These are phyloP conservation scores for Bungarus multicinctus DNA, from an alignment of 2,113 vertebrate genomes.

Conservation along the genomic window DNA sequence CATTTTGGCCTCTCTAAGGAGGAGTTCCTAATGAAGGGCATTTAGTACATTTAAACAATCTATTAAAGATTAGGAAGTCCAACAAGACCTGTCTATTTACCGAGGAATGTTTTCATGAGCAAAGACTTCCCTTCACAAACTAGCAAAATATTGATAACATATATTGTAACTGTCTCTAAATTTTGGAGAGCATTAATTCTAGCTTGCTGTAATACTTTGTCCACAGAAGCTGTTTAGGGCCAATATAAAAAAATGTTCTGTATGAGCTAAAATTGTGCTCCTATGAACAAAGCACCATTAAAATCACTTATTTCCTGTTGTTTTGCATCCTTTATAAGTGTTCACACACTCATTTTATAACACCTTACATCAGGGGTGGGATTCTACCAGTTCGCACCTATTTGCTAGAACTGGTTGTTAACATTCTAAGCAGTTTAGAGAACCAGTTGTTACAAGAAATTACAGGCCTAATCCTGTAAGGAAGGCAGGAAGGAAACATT, in stretches of 20 bases:
- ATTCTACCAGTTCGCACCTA: too few species aligned
- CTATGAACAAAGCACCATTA: background rate
- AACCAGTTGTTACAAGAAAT: too few species aligned
- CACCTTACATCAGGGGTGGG: too few species aligned
- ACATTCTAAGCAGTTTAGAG: too few species aligned
- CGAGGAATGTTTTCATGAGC: background rate
- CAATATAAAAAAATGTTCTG: background rate
- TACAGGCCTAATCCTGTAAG: too few species aligned
- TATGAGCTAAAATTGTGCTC: background rate
- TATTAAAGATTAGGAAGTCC: background rate
- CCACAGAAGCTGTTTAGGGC: background rate
- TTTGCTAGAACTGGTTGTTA: too few species aligned
- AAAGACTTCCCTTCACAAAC: background rate
- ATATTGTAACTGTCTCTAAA: background rate
- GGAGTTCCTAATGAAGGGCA: background rate
- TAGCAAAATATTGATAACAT: background rate
- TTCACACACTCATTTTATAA: background rate
- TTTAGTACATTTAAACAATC: background rate
- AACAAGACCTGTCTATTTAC: background rate
- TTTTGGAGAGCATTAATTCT: background rate
- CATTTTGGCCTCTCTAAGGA: background rate
- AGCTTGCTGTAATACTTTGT: background rate
- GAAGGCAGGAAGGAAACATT: too few species aligned
- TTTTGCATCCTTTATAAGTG: background rate
- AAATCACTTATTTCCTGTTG: background rate